A percentile compares a stretch with the other conserved stretches of the same genome.
These are phyloP conservation scores for Callionymus lyra DNA, from an alignment of 2,113 vertebrate species.

Conservation along the genomic window DNA sequence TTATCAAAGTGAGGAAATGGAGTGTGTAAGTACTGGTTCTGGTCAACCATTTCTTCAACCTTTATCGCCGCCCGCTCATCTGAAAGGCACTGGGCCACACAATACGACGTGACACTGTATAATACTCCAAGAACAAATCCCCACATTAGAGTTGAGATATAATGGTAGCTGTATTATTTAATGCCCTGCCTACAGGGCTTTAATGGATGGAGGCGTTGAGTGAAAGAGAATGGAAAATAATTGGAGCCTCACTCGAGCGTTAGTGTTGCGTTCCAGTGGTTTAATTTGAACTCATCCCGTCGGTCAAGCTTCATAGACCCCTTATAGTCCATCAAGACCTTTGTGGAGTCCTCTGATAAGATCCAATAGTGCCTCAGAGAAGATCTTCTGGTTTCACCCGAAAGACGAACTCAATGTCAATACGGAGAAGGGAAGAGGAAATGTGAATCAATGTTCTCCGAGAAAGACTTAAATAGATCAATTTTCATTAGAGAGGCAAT, in stretches of 20 bases:
- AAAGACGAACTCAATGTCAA: too few relatives aligned
- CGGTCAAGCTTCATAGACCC: too few relatives aligned
- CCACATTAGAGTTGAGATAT: constrained; percentile 20
- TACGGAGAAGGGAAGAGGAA: constrained; percentile 11
- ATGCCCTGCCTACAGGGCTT: constrained; percentile 2
- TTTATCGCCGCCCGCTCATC: constrained; percentile 21
- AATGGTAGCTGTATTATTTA: constrained; percentile 15
- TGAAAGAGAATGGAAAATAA: constrained; percentile 11
- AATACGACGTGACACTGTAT: constrained; percentile 27
- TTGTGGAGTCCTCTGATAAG: too few relatives aligned
- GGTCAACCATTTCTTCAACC: constrained; percentile 24
- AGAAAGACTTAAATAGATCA: constrained; percentile 33
- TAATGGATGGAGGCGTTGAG: constrained; percentile 5
- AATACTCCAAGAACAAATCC: constrained; percentile 33
- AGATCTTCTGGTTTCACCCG: too few relatives aligned
- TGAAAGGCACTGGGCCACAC: constrained; percentile 19
- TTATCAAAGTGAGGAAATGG: constrained; percentile 49
- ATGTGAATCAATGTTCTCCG: constrained; percentile 21
- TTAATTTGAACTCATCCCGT: constrained; percentile 25
- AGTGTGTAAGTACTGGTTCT: constrained; percentile 48
- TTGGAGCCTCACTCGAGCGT: constrained; percentile 12
- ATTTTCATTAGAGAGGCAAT: constrained; percentile 39
- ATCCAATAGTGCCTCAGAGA: too few relatives aligned
- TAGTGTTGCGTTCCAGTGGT: constrained; percentile 10
- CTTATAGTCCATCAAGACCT: too few relatives aligned